phyloP scores from a whole-genome alignment of 2,888 invertebrate species.

The Pandemis heparana region DNA sequence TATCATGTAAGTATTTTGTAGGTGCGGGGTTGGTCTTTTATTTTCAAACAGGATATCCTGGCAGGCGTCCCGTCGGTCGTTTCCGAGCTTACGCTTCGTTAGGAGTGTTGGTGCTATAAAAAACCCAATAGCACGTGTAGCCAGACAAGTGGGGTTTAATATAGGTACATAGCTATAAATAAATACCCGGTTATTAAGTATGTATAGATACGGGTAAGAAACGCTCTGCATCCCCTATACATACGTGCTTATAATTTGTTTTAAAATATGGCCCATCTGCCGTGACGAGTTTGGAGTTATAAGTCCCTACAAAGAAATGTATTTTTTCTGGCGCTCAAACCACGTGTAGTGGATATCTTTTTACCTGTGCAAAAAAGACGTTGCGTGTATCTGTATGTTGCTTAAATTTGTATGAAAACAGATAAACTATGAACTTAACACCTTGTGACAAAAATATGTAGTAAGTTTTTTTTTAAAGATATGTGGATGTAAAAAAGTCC shows the following conservation, averaged over 20 bases:
- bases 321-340: too few relatives aligned
- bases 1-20: constrained; percentile 49
- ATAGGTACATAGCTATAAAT: background rate
- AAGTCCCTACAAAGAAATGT: too few relatives aligned
- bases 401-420: too few relatives aligned
- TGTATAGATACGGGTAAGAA: background rate
- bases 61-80: constrained; percentile 62
- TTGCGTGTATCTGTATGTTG: too few relatives aligned
- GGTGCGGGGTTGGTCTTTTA: constrained; percentile 79
- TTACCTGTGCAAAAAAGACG: too few relatives aligned
- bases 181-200: background rate
- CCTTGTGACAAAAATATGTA: too few relatives aligned
- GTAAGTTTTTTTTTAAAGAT: too few relatives aligned
- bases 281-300: too few relatives aligned
- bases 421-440: too few relatives aligned
- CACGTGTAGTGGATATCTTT: too few relatives aligned
- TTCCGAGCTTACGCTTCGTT: constrained; percentile 77
- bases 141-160: constrained; percentile 61
- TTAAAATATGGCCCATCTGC: too few relatives aligned
- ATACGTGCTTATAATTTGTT: background rate
- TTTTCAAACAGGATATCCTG: constrained; percentile 83
- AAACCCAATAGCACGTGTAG: constrained; percentile 73
- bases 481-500: too few relatives aligned
- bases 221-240: background rate
- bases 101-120: constrained; percentile 67